Base-by-base conservation (phyloP, 1,140 invertebrate species). In the Holotrichia oblita region DNA sequence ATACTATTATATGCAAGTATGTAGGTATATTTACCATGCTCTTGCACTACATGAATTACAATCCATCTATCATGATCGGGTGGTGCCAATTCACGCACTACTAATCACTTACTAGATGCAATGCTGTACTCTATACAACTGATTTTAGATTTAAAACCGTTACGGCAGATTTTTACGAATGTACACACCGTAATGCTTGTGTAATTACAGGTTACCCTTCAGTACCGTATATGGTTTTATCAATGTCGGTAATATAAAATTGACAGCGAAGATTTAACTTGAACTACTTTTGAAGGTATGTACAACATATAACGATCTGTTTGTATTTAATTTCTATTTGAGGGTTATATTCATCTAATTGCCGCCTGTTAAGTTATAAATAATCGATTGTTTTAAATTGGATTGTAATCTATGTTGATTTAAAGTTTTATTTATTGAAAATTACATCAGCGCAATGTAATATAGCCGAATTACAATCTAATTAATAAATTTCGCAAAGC, bases 121-220 rank as follows among this genome's bases (percentile, higher is more conserved):
- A 55, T 17, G 48, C 48, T 17, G 48, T 55, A 17, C n/a, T 6
- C n/a, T 14, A 55, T 55, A 55, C 48, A 17, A 17, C 48, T 55
- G 48, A 14, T 34, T 34, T 34, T 34, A 34, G 27, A 34, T 34
- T 34, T 2, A 34, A 34, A 34, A 17, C 48, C 10, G 44, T n/a
- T n/a, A 17, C 48, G 1, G 48, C n/a, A 6, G 48, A 34, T 34
- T 34, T 34, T 55, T 55, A 20, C 42, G 42, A 10, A 44, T 44
- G 42, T 44, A 44, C 42, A 9, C 9, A 55, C 12, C 12, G 14
- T 55, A 17, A 3, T 17, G 48, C 48, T 17, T 55, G 27, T 34
- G 27, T 55, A 17, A 55, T 69, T 69, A 12, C 61, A 69, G 22
- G 61, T 69, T 69, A 69, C 61, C 61, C 61, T 69, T 69, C 61